Base-by-base conservation (phyloP, 2,113 vertebrate species). In the Rafetus swinhoei region DNA sequence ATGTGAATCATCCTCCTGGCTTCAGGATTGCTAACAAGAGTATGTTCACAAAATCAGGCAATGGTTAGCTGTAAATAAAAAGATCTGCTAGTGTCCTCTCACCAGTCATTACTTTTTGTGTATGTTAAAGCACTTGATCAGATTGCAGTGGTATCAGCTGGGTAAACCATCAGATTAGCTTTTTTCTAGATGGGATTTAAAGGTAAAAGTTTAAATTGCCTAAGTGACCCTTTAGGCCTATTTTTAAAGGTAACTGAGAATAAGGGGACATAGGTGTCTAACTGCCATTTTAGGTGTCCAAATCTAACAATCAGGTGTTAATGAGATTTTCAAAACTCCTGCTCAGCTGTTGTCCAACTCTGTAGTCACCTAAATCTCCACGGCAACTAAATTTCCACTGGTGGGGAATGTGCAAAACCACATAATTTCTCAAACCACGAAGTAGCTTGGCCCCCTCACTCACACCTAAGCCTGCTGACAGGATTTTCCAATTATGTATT, bases 61-160 rank as follows among this genome's bases (percentile, higher is more conserved):
- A 77, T 62, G 92, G 7, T 82, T 80, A 86, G 45, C 74, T 93
- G 82, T 90, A 95, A 94, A 94, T 93, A 93, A 95, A 94, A 93
- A 93, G 80, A 91, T 56, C 52, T 35, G 90, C n/a, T 60, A 92
- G 90, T 53, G 93, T 0, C 1, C 35, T 53, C n/a, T 60, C 74
- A 86, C 21, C 9, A 45, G 2, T 7, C 39, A 25, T 60, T 35
- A 65, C 88, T 91, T 90, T 95, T 86, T n/a, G 50, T 62, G 59
- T 91, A 74, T 89, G 65, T 35, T 89, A 72, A 72, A 72, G 35
- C n/a, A 19, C 18, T 21, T n/a, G n/a, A 72, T 21, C 65, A 35
- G 65, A 19, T 21, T 35, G n/a, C 65, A 72, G 18, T 72, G n/a
- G 65, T 72, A 72, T 10, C n/a, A 72, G 18, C 32, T 35, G 65